Evolutionary conservation across 2,888 invertebrate genomes (phyloP).

Genomic region (Dilophus febrilis): DNA sequence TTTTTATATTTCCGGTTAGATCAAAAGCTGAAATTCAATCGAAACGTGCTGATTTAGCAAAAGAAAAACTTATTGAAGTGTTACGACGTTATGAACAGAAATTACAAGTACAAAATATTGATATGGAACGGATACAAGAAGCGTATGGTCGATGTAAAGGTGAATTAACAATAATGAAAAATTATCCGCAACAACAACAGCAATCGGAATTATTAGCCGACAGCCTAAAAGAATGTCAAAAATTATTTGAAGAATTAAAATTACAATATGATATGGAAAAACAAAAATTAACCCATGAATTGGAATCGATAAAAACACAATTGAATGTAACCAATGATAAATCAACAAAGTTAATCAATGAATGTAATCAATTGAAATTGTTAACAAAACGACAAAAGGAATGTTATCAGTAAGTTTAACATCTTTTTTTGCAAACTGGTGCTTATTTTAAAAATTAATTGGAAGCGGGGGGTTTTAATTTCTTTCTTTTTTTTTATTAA

Average conservation of each 20-base stretch:
- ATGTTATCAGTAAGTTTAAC: slow-evolving; percentile 10
- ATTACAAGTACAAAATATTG: slow-evolving; percentile 31
- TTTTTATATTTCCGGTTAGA: slow-evolving; percentile 11
- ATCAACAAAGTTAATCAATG: slow-evolving; percentile 10
- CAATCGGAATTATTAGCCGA: slow-evolving; percentile 31
- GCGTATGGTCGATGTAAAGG: slow-evolving; percentile 26
- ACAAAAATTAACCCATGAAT: slow-evolving; percentile 32
- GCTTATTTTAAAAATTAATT: not conserved
- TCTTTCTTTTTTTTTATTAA: not conserved
- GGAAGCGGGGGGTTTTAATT: not conserved
- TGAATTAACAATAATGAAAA: slow-evolving; percentile 22
- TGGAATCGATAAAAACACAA: slow-evolving; percentile 12
- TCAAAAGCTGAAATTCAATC: slow-evolving; percentile 28
- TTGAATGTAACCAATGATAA: slow-evolving; percentile 8
- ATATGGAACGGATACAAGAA: slow-evolving; percentile 26
- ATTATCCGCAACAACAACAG: slow-evolving; percentile 15
- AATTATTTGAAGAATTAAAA: slow-evolving; percentile 57
- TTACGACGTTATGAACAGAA: slow-evolving; percentile 58
- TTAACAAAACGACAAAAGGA: slow-evolving; percentile 14
- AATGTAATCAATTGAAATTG: slow-evolving; percentile 15
- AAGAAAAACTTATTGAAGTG: slow-evolving; percentile 55
- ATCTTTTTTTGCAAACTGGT: not conserved
- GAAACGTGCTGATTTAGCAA: slow-evolving; percentile 50
- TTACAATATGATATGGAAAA: slow-evolving; percentile 52
- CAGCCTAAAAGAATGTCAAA: slow-evolving; percentile 55